Evolutionary conservation across 2,888 invertebrate genomes (phyloP).

Genomic region (Chrysina gloriosa): DNA sequence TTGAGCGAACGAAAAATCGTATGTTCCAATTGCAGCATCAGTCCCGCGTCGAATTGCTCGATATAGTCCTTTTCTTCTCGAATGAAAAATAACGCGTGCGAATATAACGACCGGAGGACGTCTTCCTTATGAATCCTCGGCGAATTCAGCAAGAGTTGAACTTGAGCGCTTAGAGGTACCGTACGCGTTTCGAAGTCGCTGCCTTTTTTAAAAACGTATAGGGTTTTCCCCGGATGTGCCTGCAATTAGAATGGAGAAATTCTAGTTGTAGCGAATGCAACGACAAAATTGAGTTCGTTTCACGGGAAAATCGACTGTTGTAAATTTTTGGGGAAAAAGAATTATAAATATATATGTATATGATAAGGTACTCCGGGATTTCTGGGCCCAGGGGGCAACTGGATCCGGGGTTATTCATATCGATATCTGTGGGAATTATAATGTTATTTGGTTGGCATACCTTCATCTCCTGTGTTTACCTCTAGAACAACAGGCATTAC

Average conservation of each 20-base stretch:
- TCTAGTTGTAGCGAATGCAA: background rate
- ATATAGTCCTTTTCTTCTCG: background rate
- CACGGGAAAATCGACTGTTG: no score
- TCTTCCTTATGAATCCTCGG: background rate
- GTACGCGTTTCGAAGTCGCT: background rate
- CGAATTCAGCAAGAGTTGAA: background rate
- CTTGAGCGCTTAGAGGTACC: background rate
- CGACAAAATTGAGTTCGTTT: no score
- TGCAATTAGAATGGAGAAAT: background rate
- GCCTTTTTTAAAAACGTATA: constrained; percentile 24
- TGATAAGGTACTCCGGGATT: no score
- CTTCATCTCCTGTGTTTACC: no score
- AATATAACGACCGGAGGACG: background rate
- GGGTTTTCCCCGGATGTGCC: background rate
- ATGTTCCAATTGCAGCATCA: background rate
- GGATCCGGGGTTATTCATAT: no score
- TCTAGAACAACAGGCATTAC: no score
- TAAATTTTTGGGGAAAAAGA: no score
- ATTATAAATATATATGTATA: no score
- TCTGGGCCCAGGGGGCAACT: no score
- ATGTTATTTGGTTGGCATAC: no score
- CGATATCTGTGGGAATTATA: no score
- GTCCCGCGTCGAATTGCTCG: background rate
- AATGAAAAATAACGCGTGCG: constrained; percentile 12
- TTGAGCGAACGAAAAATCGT: background rate